Evolutionary conservation across 2,888 invertebrate species (phyloP), one percentile per base, ranked within the genome.

Genomic region (Desoria tigrina): DNA sequence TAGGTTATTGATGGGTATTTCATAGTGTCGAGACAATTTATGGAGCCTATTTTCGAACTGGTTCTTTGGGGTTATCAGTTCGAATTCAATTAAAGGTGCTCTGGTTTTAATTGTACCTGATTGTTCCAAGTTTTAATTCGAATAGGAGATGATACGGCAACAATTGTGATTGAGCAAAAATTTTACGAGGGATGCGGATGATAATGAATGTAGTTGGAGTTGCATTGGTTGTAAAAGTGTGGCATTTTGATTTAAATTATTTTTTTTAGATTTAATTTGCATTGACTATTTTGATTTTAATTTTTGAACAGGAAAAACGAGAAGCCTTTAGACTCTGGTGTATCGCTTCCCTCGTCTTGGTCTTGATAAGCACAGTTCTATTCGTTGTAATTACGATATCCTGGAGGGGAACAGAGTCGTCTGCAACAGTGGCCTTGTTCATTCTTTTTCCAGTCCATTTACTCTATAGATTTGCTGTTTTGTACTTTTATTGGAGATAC

Each of bases 141-240:
- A n/a, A 9, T 16, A 45, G 45, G 45, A 18, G 45, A 45, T 6
- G 6, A 45, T 6, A 11, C 42, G 7, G 42, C 60, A 42, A 39
- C 54, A n/a, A 59, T 65, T 32, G 28, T 65, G 1, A 32, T 27
- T 14, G 65, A 65, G 32, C 60, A 65, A 54, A 42, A n/a, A 45
- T 65, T 6, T 18, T 65, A 23, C 50, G 51, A 7, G 2, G 14
- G 2, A 27, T 65, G 2, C 42, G 65, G 9, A n/a, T 65, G 9
- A 11, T 65, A 4, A 27, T 54, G 14, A 26, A 60, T 14, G 42
- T 11, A 2, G 32, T 60, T 49, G 59, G 65, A 18, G n/a, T 65
- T 2, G 59, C 26, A 27, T 18, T 65, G 11, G 42, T 65, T 2
- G 24, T 16, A 24, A 42, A 59, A 27, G 65, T 65, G 23, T n/a